A percentile compares a stretch with the other conserved stretches of the same genome.
Evolutionary conservation across 2,888 invertebrate genomes (phyloP).

Genomic region (Tuberolachnus salignus): DNA sequence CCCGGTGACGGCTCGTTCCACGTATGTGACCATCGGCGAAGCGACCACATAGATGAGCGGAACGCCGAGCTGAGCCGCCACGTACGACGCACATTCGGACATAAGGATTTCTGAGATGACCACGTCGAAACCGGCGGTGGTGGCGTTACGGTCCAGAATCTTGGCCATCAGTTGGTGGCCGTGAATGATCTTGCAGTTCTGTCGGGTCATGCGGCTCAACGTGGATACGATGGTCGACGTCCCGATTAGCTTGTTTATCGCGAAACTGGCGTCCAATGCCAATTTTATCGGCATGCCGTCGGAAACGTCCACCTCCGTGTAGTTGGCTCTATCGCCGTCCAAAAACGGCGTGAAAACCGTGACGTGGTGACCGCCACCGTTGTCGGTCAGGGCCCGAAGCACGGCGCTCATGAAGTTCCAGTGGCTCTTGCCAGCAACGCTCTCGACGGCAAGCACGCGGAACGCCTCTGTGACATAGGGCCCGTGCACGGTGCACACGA

Average conservation of each 20-base stretch:
- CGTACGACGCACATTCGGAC: neutral
- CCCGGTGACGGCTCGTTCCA: neutral
- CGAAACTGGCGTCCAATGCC: too few relatives aligned
- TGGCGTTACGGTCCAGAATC: too few relatives aligned
- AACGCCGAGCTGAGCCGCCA: neutral
- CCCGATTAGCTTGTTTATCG: too few relatives aligned
- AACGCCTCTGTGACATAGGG: too few relatives aligned
- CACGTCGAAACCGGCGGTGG: too few relatives aligned
- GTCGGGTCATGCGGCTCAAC: too few relatives aligned
- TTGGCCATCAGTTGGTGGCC: too few relatives aligned
- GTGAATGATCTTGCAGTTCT: too few relatives aligned
- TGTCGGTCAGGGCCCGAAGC: constrained; percentile 59
- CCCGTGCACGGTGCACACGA: too few relatives aligned
- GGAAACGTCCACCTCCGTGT: constrained; percentile 47
- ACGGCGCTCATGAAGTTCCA: constrained; percentile 60
- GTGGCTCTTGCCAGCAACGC: constrained; percentile 59
- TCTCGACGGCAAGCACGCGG: constrained; percentile 2
- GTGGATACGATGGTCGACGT: too few relatives aligned
- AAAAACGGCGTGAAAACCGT: constrained; percentile 59
- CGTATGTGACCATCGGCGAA: neutral
- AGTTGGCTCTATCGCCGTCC: constrained; percentile 1
- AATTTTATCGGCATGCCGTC: too few relatives aligned
- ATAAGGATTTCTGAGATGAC: neutral
- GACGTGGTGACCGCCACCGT: constrained; percentile 60
- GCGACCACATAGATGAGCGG: neutral